phyloP scores from a whole-genome alignment of 2,113 vertebrate species.

The Paramisgurnus dabryanus region DNA sequence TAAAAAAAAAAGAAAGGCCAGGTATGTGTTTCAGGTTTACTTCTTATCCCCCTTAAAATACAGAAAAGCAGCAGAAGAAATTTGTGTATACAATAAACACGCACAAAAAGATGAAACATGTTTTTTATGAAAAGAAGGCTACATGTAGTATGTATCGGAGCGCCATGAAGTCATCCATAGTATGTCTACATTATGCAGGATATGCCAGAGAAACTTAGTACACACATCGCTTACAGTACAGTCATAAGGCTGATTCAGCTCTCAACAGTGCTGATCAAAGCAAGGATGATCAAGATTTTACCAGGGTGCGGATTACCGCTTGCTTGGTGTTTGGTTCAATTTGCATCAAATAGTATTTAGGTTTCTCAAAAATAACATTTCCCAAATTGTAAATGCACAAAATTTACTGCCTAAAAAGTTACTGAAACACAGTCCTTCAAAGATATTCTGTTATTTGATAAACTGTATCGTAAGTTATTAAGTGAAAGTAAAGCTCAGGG shows the following conservation, averaged over 20 bases:
- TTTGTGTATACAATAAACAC: conserved; percentile 45
- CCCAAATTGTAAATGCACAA: conserved; percentile 42
- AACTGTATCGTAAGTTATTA: background rate
- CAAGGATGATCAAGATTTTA: background rate
- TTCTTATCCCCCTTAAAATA: conserved; percentile 40
- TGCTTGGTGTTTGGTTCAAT: background rate
- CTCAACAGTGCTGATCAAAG: background rate
- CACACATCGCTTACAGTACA: conserved; percentile 19
- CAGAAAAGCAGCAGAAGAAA: conserved; percentile 53
- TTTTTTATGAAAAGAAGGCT: conserved; percentile 8
- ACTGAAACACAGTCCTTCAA: background rate
- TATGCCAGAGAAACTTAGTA: background rate
- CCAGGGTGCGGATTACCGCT: background rate
- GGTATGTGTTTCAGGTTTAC: conserved; percentile 53
- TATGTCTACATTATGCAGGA: background rate
- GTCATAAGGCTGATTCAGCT: conserved; percentile 27
- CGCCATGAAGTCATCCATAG: background rate
- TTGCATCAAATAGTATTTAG: too few relatives aligned
- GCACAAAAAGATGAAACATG: conserved; percentile 20
- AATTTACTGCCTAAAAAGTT: conserved; percentile 6
- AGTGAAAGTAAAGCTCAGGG: conserved; percentile 25
- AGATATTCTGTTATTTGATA: background rate
- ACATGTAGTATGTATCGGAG: background rate
- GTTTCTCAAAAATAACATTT: background rate
- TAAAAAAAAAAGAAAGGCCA: conserved; percentile 59